Base-by-base conservation (phyloP, 2,797 vertebrate species). In the Tadarida brasiliensis region DNA sequence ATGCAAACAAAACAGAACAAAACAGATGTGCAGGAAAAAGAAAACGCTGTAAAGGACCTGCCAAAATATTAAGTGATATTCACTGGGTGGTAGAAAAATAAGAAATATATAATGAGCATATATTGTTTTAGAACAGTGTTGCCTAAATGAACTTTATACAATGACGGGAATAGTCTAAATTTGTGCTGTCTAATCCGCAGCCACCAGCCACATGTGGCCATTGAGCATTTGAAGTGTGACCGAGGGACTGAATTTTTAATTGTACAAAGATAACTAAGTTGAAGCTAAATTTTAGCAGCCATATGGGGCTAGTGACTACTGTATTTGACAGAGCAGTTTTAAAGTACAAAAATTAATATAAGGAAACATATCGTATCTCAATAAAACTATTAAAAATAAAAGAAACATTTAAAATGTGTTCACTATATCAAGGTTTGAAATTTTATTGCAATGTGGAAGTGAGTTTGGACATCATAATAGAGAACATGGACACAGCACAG, bases 1-100 rank as follows among this genome's bases (percentile, higher is more conserved):
- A 86, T 73, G 57, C 54, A 81, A 91, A 91, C 16, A 68, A 88
- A 94, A 91, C 14, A 47, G 86, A 94, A 84, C 68, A 87, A 86
- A 94, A 57, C 44, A 57, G 78, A 65, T 39, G 10, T 70, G 63
- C 65, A 85, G 65, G 20, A 17, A 57, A 80, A 87, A 91, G 39
- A 44, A 56, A 76, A 59, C 3, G 67, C 30, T 54, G 35, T 67
- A 47, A 94, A 76, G 47, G 89, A 90, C 33, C 56, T 70, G 16
- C 56, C 39, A n/a, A 51, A 94, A 84, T 82, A 87, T 30, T 73
- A 67, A 39, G 63, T 49, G 14, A 3, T 87, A 95, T 96, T 84
- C 51, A 51, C 0, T 86, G 44, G 24, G 7, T 80, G 33, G 39
- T 56, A 28, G 35, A 11, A 57, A 85, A 93, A 30, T 78, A 84